Base-by-base conservation (phyloP, 2,113 vertebrate genomes). In the Bubo scandiacus region DNA sequence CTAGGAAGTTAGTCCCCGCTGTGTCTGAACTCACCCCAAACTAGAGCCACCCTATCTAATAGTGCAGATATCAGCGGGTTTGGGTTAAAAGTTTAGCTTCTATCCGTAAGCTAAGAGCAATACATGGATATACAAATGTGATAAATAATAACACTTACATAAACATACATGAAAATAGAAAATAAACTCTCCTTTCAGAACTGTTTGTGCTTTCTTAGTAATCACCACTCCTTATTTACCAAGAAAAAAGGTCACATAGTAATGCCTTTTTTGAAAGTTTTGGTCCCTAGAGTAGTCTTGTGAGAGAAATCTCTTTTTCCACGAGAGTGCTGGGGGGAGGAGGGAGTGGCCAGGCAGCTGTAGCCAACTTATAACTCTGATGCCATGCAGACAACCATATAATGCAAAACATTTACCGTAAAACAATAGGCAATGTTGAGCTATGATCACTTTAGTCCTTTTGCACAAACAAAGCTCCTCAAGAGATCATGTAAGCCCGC, bases 221-320 rank as follows among this genome's bases (percentile, higher is more conserved):
- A 58, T 58, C 78, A 77, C 78, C 91, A 85, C 91, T 91, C 95
- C 94, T 94, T 89, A 85, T 91, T 95, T 95, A 95, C 94, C 91
- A 90, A 91, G 96, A 90, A 82, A 73, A 95, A 91, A 66, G 61
- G 62, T 93, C 87, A 96, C 71, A 80, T 1, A 87, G 55, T 62
- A 65, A 73, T 81, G 88, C 6, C 42, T 86, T 95, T 80, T 92
- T n/a, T 91, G 51, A 92, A 94, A 96, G 70, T 34, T 86, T 90
- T 82, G 51, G 78, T 94, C 92, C 86, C 95, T 57, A 32, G 90
- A 72, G 92, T 52, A 79, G 73, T 36, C 71, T 79, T 49, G 43
- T 51, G 82, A 96, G 81, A 85, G 47, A 83, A 85, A 94, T 40
- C 29, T 74, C 25, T 68, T 91, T 95, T 86, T 88, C 72, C 71